Evolutionary conservation across 64 coral and sea anemone species (phyloP), one percentile per base, ranked within the genome.

Genomic region (Orbicella faveolata): DNA sequence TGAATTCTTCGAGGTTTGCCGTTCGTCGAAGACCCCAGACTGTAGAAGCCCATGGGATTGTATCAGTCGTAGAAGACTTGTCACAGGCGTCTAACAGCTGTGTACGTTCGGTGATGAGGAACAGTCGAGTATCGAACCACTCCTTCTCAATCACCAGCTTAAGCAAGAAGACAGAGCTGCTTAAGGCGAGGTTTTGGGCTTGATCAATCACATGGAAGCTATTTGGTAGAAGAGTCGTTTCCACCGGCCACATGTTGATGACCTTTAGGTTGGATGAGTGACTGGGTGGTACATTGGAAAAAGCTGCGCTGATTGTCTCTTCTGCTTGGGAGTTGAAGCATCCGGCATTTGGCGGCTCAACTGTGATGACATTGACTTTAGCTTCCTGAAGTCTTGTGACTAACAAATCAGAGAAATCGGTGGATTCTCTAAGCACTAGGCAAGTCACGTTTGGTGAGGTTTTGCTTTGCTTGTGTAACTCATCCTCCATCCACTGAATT

Each of bases 1-100:
- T 55, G 1, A 20, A 14, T 23, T 25, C n/a, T 57, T 90, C 88
- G 5, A 90, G 61, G 25, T 39, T 34, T 34, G 78, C 88, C 13
- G 88, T 73, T 73, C 88, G 78, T 17, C 77, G 67, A 6, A 90
- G 63, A 20, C 88, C 88, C 88, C 88, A 90, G 36, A 90, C 64
- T 41, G 79, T 81, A 69, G 88, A 70, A 12, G 61, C 37, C 88
- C 88, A 90, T 23, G 88, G 88, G 21, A 90, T 82, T 36, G 37
- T 53, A 0, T 2, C 54, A 13, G 1, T 23, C 16, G 12, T 73
- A 8, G 5, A 1, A 34, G n/a, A 34, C 53, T 72, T 51, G 39
- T 16, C 37, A 54, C 21, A 26, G 48, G 12, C 39, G 8, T 34
- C 13, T 12, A 90, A 6, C 9, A 72, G 17, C 48, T 57, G 61